Conservation (phyloP, 2,113 vertebrate genomes). For the Bambusicola thoracicus region DNA sequence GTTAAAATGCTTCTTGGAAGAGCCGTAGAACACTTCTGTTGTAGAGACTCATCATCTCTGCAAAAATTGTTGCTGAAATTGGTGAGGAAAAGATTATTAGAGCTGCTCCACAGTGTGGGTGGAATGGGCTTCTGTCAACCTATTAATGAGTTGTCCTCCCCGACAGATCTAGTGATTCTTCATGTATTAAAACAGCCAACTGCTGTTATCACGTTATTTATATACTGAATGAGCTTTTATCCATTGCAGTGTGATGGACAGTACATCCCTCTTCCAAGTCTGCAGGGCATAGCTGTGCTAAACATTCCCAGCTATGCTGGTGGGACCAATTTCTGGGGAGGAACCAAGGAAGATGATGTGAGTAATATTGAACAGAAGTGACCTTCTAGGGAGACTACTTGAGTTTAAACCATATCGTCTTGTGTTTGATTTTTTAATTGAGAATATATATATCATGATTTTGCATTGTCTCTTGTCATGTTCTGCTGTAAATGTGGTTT, state of each 20-base stretch:
- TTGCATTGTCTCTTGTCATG: not conserved
- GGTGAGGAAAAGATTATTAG: not conserved
- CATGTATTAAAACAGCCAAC: not conserved
- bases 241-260: slow-evolving; percentile 93
- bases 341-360: slow-evolving; percentile 98
- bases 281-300: slow-evolving; percentile 96
- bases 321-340: slow-evolving; percentile 99
- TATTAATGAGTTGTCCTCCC: not conserved
- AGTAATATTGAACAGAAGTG: slow-evolving; percentile 71
- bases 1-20: not conserved
- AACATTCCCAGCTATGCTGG: slow-evolving; percentile 98
- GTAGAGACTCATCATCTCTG: not conserved
- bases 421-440: not conserved
- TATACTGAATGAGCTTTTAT: slow-evolving; percentile 47
- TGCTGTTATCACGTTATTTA: not conserved
- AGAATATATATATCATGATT: not conserved
- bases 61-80: not conserved
- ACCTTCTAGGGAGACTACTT: not conserved
- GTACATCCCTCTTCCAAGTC: slow-evolving; percentile 97
- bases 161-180: not conserved
- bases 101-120: not conserved
- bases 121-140: not conserved
- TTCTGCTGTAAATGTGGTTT: not conserved
- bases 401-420: not conserved
- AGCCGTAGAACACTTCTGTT: not conserved